These are phyloP conservation scores for Sebastes fasciatus DNA, from an alignment of 2,113 vertebrate species.

Conservation along the genomic window DNA sequence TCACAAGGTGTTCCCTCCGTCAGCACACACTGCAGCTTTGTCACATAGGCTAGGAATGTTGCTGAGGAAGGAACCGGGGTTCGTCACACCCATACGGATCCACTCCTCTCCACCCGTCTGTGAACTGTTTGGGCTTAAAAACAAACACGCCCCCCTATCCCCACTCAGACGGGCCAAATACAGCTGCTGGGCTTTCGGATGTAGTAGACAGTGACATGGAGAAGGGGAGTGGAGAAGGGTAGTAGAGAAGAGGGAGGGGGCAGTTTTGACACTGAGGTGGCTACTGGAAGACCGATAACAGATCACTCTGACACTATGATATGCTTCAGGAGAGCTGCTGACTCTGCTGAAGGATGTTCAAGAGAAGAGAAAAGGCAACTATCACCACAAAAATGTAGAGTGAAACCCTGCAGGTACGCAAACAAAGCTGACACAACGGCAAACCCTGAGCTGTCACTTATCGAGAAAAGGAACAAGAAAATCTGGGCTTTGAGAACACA, in stretches of 20 bases:
- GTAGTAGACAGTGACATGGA: constrained; percentile 33
- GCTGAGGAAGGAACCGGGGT: constrained; percentile 67
- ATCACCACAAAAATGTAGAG: background rate
- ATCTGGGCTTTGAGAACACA: constrained; percentile 69
- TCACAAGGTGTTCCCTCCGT: constrained; percentile 53
- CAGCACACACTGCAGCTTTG: constrained; percentile 53
- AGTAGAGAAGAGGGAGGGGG: background rate
- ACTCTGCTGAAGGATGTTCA: constrained; percentile 8
- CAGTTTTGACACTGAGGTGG: constrained; percentile 65
- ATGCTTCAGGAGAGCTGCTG: constrained; percentile 7
- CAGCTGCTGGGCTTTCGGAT: constrained; percentile 69
- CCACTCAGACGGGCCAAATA: constrained; percentile 67
- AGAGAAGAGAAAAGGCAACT: background rate
- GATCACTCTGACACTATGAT: constrained; percentile 10
- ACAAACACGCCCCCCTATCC: constrained; percentile 65
- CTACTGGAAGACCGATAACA: constrained; percentile 26
- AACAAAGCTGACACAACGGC: constrained; percentile 16
- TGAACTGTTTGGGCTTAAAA: constrained; percentile 67
- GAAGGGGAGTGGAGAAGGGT: constrained; percentile 7
- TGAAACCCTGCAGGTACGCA: constrained; percentile 13
- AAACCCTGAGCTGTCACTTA: constrained; percentile 40
- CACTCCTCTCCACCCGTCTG: constrained; percentile 66
- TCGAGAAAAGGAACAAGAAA: constrained; percentile 71
- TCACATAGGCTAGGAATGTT: constrained; percentile 73
- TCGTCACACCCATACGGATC: constrained; percentile 69